phyloP scores from a whole-genome alignment of 1,140 invertebrate species.

The Neodiprion lecontei region DNA sequence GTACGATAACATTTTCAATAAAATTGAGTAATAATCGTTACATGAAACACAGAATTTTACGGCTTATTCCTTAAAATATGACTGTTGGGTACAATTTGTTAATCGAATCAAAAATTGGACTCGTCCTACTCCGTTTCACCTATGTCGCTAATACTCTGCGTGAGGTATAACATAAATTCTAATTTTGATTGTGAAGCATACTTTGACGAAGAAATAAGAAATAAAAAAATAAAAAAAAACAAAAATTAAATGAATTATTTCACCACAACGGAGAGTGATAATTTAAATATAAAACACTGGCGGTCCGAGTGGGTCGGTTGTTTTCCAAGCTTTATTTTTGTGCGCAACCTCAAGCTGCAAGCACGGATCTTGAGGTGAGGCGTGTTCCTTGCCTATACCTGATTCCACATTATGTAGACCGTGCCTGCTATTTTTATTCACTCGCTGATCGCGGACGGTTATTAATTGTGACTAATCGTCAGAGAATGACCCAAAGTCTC shows the following conservation, averaged over 20 bases:
- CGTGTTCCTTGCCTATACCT: background rate
- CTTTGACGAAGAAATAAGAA: background rate
- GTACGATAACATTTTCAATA: slow-evolving; percentile 16
- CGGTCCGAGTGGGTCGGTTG: background rate
- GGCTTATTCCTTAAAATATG: no score
- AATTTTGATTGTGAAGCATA: no score
- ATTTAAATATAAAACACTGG: background rate
- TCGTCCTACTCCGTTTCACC: no score
- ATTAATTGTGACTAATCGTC: background rate
- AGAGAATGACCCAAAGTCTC: no score
- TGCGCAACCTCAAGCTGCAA: background rate
- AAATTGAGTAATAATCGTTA: background rate
- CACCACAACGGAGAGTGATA: background rate
- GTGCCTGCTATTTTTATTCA: background rate
- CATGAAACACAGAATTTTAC: no score
- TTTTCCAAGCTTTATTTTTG: background rate
- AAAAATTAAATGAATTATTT: background rate
- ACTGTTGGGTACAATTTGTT: no score
- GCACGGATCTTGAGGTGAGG: background rate
- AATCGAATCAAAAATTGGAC: no score
- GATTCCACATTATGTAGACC: background rate
- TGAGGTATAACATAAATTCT: no score
- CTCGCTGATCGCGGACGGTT: background rate
- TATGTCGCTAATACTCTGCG: no score
- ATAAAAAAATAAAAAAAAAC: background rate